phyloP scores from a whole-genome alignment of 2,888 invertebrate genomes.

The Anorthoa munda region DNA sequence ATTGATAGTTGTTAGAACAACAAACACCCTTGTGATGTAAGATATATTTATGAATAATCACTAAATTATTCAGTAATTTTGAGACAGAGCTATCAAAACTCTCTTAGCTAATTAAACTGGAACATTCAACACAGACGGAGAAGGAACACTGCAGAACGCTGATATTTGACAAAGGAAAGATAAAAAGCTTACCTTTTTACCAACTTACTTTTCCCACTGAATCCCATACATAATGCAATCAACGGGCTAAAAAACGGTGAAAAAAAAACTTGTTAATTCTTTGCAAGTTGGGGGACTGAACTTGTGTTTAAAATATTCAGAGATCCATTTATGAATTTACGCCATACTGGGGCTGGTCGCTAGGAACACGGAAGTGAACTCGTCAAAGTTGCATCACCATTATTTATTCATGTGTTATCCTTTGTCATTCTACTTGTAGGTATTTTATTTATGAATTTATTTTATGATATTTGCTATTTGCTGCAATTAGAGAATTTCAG shows the following conservation, averaged over 20 bases:
- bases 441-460: conserved; percentile 5
- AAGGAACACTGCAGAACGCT: conserved; percentile 19
- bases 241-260: conserved; percentile 35
- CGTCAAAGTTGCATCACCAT: conserved; percentile 43
- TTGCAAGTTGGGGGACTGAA: conserved; percentile 33
- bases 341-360: conserved; percentile 31
- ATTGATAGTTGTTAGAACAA: not conserved
- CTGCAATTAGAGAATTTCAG: not conserved
- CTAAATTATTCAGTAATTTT: not conserved
- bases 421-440: conserved; percentile 24
- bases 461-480: not conserved
- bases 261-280: conserved; percentile 41
- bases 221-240: conserved; percentile 62
- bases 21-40: not conserved
- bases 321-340: conserved; percentile 54
- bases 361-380: conserved; percentile 31
- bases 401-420: conserved; percentile 26
- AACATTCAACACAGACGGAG: conserved; percentile 14
- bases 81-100: conserved; percentile 12
- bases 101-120: conserved; percentile 34
- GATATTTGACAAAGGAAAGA: conserved; percentile 49
- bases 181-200: conserved; percentile 32
- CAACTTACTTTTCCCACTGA: conserved; percentile 15
- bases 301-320: conserved; percentile 61
- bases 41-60: not conserved